Conservation (phyloP, 2,113 vertebrate genomes). For the Numida meleagris region DNA sequence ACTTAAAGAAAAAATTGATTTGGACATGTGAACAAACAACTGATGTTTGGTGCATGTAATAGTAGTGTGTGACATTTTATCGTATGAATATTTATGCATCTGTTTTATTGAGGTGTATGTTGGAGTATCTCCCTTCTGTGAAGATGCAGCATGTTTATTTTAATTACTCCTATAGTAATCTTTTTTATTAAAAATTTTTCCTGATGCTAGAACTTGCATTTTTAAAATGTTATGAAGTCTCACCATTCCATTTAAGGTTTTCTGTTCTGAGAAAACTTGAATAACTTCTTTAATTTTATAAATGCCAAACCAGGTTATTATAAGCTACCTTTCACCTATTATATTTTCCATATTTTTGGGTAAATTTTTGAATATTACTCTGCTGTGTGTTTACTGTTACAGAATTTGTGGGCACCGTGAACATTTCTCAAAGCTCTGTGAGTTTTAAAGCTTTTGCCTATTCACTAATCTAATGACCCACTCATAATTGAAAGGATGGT, state of each 20-base stretch:
- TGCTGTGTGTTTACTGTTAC: neutral
- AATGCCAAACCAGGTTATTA: neutral
- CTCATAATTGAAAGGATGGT: neutral
- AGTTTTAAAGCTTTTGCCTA: neutral
- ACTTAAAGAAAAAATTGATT: neutral
- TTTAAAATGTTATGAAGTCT: neutral
- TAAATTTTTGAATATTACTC: neutral
- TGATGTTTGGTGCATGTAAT: neutral
- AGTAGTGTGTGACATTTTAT: neutral
- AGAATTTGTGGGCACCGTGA: neutral
- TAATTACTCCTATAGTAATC: neutral
- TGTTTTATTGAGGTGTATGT: neutral
- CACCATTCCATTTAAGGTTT: neutral
- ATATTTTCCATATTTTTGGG: neutral
- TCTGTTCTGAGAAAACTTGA: neutral
- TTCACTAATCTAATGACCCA: neutral
- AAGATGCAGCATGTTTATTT: neutral
- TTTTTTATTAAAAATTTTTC: neutral
- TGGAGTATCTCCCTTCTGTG: neutral
- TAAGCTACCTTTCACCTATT: neutral
- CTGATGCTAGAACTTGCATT: neutral
- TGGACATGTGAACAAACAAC: neutral
- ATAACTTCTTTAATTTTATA: neutral
- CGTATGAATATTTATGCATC: neutral
- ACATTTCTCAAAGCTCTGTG: neutral